phyloP scores from a whole-genome alignment of 1,140 invertebrate genomes.

The Conus ventricosus region DNA sequence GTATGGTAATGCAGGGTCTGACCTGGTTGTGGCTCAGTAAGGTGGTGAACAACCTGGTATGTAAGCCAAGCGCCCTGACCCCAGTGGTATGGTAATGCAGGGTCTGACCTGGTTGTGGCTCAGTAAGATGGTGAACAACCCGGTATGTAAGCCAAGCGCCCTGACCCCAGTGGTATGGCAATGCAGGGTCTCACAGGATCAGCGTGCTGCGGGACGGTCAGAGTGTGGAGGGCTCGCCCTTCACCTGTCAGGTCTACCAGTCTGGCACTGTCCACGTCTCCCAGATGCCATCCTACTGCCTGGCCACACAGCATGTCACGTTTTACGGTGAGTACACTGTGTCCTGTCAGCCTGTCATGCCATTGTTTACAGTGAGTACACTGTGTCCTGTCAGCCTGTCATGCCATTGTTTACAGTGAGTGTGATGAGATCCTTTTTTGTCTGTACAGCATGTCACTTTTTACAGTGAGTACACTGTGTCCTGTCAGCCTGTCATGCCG shows the following conservation, averaged over 20 bases:
- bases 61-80: no score
- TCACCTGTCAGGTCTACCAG: slow-evolving; percentile 83
- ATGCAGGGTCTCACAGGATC: slow-evolving; percentile 81
- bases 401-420: slow-evolving; percentile 97
- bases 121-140: no score
- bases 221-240: slow-evolving; percentile 81
- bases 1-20: no score
- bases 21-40: no score
- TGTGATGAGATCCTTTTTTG: slow-evolving; percentile 43
- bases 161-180: no score
- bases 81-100: no score
- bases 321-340: slow-evolving; percentile 89
- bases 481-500: slow-evolving; percentile 90
- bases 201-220: slow-evolving; percentile 81
- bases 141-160: no score
- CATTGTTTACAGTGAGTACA: no score
- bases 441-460: no score
- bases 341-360: not conserved
- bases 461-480: no score
- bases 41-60: no score
- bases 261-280: slow-evolving; percentile 90
- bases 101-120: no score
- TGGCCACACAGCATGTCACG: slow-evolving; percentile 91
- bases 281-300: slow-evolving; percentile 80
- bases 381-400: slow-evolving; percentile 82